Conservation (phyloP, 2,797 vertebrate species). For the Tapirus indicus region DNA sequence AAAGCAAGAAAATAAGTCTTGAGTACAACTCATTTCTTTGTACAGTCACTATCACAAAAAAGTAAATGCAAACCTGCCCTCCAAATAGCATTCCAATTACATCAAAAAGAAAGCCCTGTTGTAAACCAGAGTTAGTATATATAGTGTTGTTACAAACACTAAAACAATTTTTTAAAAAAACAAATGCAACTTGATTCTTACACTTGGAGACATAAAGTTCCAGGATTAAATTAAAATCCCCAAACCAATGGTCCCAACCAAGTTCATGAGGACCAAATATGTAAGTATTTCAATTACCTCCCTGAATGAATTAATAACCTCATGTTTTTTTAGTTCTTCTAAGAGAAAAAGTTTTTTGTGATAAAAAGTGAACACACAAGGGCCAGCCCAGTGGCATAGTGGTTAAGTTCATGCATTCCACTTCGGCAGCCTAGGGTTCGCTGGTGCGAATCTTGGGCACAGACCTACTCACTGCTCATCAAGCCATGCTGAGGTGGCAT, state of each 20-base stretch:
- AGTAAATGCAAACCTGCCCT: neutral
- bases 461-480: too few species aligned
- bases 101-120: neutral
- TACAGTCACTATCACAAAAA: neutral
- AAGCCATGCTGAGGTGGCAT: too few species aligned
- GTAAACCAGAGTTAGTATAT: neutral
- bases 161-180: neutral
- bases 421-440: too few species aligned
- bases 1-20: neutral
- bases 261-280: neutral
- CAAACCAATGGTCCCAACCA: neutral
- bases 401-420: too few species aligned
- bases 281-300: neutral
- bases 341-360: neutral
- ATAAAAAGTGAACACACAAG: neutral
- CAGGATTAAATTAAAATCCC: conserved; percentile 14
- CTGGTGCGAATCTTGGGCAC: too few species aligned
- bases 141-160: neutral
- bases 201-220: neutral
- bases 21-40: neutral
- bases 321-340: neutral
- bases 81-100: neutral
- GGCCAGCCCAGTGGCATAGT: too few species aligned
- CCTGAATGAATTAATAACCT: neutral
- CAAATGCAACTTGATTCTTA: conserved; percentile 28